Evolutionary conservation across 2,113 vertebrate species (phyloP), one percentile per base, ranked within the genome.

Genomic region (Cranoglanis bouderius): DNA sequence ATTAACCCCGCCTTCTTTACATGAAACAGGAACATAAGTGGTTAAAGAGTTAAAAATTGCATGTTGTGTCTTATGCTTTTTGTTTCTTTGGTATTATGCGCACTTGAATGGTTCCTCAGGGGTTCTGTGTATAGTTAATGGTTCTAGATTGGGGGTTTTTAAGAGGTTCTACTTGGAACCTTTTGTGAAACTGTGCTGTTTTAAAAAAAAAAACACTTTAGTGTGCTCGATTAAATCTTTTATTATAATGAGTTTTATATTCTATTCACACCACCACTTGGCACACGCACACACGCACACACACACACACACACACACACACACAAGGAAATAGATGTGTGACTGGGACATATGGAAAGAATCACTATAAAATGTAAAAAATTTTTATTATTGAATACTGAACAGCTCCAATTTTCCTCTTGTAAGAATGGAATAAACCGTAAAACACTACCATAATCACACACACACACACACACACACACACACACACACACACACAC

Each of bases 251-350:
- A 63, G 21, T 61, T 83, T 75, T 6, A 61, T 75, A 51, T 51
- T 32, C 13, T 85, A 87, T 93, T 89, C 90, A 86, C 85, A 93
- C 93, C 93, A 90, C 93, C 93, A 92, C 93, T 93, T 90, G 91
- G 88, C 91, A 92, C 70, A 89, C 92, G 91, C 86, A 80, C 57
- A 53, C 65, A 70, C 65, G 35, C 35, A 74, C 70, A 21, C 18
- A 43, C 72, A 75, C 72, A 77, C 43, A 77, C 74, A 49, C 74
- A 77, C 75, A 51, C 75, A 51, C 43, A 78, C 46, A 51, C 43
- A 78, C 75, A 51, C 12, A 51, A 85, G 65, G 38, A 38, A 57
- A 43, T 21, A 59, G 16, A 75, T 59, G 53, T 77, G 35, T 70
- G 35, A 61, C 13, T 57, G 35, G 1, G 35, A 77, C 70, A 61